Evolutionary conservation across 2,797 vertebrate genomes (phyloP), one percentile per base, ranked within the genome.

Genomic region (Falco rusticolus): DNA sequence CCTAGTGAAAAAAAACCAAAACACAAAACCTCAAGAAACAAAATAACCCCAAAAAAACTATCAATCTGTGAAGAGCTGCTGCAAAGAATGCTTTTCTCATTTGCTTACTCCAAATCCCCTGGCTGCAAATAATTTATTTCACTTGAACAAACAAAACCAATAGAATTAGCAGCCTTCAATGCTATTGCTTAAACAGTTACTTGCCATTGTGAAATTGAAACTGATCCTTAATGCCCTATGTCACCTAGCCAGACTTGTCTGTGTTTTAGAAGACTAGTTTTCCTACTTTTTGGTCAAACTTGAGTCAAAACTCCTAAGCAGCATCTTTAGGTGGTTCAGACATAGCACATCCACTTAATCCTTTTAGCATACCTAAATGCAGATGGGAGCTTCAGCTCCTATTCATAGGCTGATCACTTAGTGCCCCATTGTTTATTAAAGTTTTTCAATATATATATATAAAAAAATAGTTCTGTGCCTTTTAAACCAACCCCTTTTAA

Each of bases 1-100:
- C 13, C 16, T 19, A 61, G 34, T n/a, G 2, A 69, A 83, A 76
- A 51, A 39, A 47, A 20, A 11, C 8, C 3, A 47, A 29, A 3
- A 14, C 21, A 28, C 14, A 12, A 21, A 28, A 4, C 5, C 5
- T 45, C 45, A 45, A 45, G 45, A 63, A 76, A 45, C 26, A 45
- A 79, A 60, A 60, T 15, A 56, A 3, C 1, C 1, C 5, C 3
- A 0, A 0, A 3, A 8, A 79, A 76, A 37, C 16, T 47, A 37
- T 41, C 48, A 17, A 5, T 84, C 31, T 56, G 5, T 33, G 47
- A 70, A 71, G 17, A 47, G 20, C 6, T 87, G 28, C 29, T 87
- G 29, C 43, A 80, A 59, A 13, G 51, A 51, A n/a, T 17, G 17
- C 11, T 63, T 16, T 65, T 79, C 39, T 72, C 3, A 18, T 25